Conservation (phyloP, 2,797 vertebrate species). For the Platyrinchus mystaceus region DNA sequence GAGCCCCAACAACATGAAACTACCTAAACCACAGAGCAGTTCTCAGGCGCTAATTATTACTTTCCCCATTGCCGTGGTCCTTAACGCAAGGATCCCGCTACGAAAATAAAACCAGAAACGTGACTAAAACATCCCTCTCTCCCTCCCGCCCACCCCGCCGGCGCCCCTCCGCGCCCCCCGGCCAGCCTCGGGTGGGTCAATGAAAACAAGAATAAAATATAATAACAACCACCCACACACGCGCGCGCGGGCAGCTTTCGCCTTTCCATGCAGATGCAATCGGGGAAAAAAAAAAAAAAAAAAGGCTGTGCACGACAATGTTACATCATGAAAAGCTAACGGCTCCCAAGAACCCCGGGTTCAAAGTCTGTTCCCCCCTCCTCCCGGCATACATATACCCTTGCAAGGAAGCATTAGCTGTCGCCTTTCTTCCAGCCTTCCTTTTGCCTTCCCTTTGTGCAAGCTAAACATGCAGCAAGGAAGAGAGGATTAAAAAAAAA, state of each 20-base stretch:
- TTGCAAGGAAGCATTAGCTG: not conserved
- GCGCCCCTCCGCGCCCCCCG: not conserved
- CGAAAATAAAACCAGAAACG: slow-evolving; percentile 62
- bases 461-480: slow-evolving; percentile 6
- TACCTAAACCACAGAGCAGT: slow-evolving; percentile 97
- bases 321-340: slow-evolving; percentile 17
- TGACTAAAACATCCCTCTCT: slow-evolving; percentile 21
- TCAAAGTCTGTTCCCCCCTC: slow-evolving; percentile 45
- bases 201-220: not conserved
- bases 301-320: not conserved
- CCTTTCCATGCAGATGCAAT: slow-evolving; percentile 5
- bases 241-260: not conserved
- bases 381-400: not conserved
- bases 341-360: slow-evolving; percentile 17
- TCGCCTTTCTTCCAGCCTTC: not conserved
- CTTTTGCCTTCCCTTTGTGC: not conserved
- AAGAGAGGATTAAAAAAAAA: not conserved
- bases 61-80: slow-evolving; percentile 63
- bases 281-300: not conserved
- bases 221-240: not conserved
- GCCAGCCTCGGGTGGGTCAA: not conserved
- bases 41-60: slow-evolving; percentile 72
- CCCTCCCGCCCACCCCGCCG: not conserved
- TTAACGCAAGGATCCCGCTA: slow-evolving; percentile 68
- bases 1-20: slow-evolving; percentile 98